Evolutionary conservation across 2,113 vertebrate genomes (phyloP), one percentile per base, ranked within the genome.

Genomic region (Coturnix japonica): DNA sequence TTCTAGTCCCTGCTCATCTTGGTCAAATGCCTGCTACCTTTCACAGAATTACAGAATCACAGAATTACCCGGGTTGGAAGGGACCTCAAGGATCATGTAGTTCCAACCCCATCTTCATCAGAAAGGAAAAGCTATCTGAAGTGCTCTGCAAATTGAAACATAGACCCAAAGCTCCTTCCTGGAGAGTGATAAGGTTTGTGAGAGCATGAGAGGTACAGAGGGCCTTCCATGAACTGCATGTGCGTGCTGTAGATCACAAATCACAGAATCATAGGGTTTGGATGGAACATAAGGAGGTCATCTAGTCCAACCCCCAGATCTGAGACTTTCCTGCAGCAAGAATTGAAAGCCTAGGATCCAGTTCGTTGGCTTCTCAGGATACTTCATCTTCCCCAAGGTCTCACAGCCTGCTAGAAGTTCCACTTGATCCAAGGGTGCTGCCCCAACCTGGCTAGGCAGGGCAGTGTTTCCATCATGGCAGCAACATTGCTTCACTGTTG

Each of bases 21-120:
- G 25, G 33, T 85, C 81, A 76, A 89, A 84, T 80, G 43, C 39
- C 79, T 94, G 71, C 91, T 76, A 56, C 49, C 47, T 81, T 81
- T 75, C n/a, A n/a, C n/a, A n/a, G n/a, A n/a, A n/a, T n/a, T n/a
- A n/a, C n/a, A n/a, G n/a, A n/a, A n/a, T n/a, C n/a, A n/a, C n/a
- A n/a, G n/a, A n/a, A n/a, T n/a, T n/a, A n/a, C n/a, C n/a, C n/a
- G n/a, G n/a, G n/a, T n/a, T n/a, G n/a, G n/a, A n/a, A n/a, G n/a
- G n/a, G n/a, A n/a, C n/a, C n/a, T n/a, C n/a, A n/a, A n/a, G n/a
- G n/a, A n/a, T n/a, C n/a, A n/a, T n/a, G n/a, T n/a, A n/a, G n/a
- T n/a, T n/a, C n/a, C n/a, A n/a, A n/a, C n/a, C n/a, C 33, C 81
- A 59, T 49, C 12, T 60, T 77, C 51, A 28, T 41, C 59, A 64